Percentiles rank a stretch among this genome's conserved stretches.
These are phyloP conservation scores for Octodonta nipae DNA, from an alignment of 2,888 invertebrate genomes.

Conservation along the genomic window DNA sequence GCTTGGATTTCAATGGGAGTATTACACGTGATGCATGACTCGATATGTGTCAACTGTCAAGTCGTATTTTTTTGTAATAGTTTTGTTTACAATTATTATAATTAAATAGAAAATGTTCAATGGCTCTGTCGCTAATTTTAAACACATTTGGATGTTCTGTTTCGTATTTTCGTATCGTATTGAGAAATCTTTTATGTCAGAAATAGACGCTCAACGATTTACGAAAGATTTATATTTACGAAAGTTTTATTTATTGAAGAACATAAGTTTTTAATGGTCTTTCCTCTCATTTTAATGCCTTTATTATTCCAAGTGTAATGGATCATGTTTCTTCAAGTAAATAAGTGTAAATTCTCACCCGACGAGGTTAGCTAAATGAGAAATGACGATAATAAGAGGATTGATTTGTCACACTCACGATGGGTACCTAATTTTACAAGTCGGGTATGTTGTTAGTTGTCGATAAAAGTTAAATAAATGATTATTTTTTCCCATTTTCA, in stretches of 20 bases:
- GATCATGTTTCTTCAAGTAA: conserved; percentile 6
- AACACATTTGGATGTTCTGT: conserved; percentile 2
- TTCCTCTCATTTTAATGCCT: conserved; percentile 12
- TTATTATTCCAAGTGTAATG: conserved; percentile 9
- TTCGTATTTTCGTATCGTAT: conserved; percentile 5
- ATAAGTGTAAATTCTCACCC: too few species aligned
- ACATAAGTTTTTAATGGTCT: conserved; percentile 12
- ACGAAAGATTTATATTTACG: conserved; percentile 14
- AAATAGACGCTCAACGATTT: conserved; percentile 12
- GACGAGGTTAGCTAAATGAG: too few species aligned
- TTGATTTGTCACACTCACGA: too few species aligned
- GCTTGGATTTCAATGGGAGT: conserved; percentile 1
- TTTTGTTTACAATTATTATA: conserved; percentile 6
- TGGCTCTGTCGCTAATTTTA: conserved; percentile 2
- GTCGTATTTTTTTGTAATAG: conserved; percentile 3
- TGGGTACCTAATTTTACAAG: too few species aligned
- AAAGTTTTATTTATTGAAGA: conserved; percentile 14
- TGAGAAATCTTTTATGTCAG: conserved; percentile 4
- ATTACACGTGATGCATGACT: conserved; percentile 5
- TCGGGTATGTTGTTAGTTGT: too few species aligned
- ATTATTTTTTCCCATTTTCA: too few species aligned
- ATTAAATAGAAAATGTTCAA: conserved; percentile 5
- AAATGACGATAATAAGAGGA: too few species aligned
- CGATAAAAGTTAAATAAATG: too few species aligned
- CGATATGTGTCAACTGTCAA: conserved; percentile 3